These are phyloP conservation scores for Calliopum simillimum DNA, from an alignment of 2,888 invertebrate species.

Conservation along the genomic window DNA sequence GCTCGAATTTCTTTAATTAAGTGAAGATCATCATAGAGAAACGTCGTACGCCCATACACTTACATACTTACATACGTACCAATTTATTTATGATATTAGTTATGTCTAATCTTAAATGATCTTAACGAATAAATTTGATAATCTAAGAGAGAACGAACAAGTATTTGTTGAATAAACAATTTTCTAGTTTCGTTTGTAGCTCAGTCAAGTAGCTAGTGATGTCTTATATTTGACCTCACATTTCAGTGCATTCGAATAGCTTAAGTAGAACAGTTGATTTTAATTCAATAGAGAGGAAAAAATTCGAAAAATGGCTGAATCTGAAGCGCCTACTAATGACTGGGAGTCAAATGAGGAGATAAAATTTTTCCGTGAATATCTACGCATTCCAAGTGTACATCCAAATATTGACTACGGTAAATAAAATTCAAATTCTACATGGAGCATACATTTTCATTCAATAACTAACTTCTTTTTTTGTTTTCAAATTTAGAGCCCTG, in stretches of 20 bases:
- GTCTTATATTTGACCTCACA: conserved; percentile 13
- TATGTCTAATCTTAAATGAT: too few species aligned
- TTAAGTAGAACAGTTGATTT: conserved; percentile 13
- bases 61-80: too few species aligned
- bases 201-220: neutral
- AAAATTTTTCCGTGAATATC: conserved; percentile 85
- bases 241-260: conserved; percentile 14
- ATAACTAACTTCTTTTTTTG: neutral
- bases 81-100: too few species aligned
- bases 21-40: too few species aligned
- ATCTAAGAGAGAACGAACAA: neutral
- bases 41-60: too few species aligned
- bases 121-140: conserved; percentile 11
- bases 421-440: conserved; percentile 35
- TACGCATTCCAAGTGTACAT: conserved; percentile 88
- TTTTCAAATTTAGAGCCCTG: conserved; percentile 80
- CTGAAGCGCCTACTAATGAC: conserved; percentile 37
- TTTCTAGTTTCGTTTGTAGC: neutral
- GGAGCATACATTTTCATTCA: neutral
- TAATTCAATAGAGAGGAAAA: too few species aligned
- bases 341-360: conserved; percentile 73
- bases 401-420: conserved; percentile 89
- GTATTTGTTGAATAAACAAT: neutral
- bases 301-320: too few species aligned
- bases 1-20: too few species aligned